Base-by-base conservation (phyloP, 2,797 vertebrate genomes). In the Poeciliopsis presidionis region DNA sequence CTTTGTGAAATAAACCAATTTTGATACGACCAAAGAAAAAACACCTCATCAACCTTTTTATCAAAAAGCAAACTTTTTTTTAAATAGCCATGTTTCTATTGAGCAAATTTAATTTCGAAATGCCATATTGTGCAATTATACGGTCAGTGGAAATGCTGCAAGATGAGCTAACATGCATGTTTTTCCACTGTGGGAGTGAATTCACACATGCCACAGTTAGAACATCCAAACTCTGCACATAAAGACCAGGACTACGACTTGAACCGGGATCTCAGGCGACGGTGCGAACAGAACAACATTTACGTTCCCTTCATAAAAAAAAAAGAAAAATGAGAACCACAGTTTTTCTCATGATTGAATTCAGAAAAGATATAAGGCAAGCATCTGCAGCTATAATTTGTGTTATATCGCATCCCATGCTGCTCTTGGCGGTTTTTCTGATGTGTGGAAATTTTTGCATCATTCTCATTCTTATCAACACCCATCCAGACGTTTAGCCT, bases 401-500 rank as follows among this genome's bases (percentile, higher is more conserved):
- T 77, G 46, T 70, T 71, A 28, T 25, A 77, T 74, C 7, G 30
- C 84, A 76, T 82, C 78, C 63, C 82, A 55, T 1, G 2, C 61
- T 28, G 71, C 84, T 75, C 49, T 65, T 3, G 76, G 84, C 83
- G 45, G 46, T 77, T 77, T 82, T 69, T 90, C 88, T 82, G 73
- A 90, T 84, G 71, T 83, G 73, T 28, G 57, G 71, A n/a, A 72
- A 72, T 57, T 46, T 53, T 84, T 83, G 75, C 82, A 63, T 85
- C 84, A 81, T 59, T 75, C 67, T 84, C 71, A 39, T 30, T 75
- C 79, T 87, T 86, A 87, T 86, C 81, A 0, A 69, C 82, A 78
- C 73, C 53, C 51, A 85, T 72, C 71, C 84, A 89, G 87, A 84
- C 74, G 1, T 84, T 83, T 82, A 74, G 80, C 76, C 75, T 86